Evolutionary conservation across 1,140 invertebrate species (phyloP).

Genomic region (Formica selysi): DNA sequence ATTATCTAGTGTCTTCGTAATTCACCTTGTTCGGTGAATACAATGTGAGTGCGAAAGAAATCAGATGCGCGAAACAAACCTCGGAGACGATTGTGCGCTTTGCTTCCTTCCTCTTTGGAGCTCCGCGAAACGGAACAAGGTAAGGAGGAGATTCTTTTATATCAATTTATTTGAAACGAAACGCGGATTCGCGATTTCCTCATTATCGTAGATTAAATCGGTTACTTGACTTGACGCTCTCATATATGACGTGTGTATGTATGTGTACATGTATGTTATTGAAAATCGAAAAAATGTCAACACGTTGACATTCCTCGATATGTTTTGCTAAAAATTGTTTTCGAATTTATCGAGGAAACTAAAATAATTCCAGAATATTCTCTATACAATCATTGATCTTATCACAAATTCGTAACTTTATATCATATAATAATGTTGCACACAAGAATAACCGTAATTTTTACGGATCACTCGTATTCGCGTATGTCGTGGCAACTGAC

Average conservation of each 20-base stretch:
- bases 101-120: background rate
- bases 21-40: conserved; percentile 4
- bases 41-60: conserved; percentile 46
- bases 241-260: too few relatives aligned
- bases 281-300: background rate
- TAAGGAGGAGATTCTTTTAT: background rate
- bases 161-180: background rate
- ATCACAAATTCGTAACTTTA: background rate
- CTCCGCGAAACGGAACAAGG: background rate
- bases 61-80: background rate
- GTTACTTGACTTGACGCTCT: background rate
- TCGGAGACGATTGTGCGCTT: conserved; percentile 15
- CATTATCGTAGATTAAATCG: background rate
- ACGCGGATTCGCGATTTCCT: background rate
- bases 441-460: background rate
- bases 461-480: background rate
- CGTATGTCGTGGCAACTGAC: too few relatives aligned
- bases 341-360: background rate
- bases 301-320: background rate
- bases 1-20: background rate
- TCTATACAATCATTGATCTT: background rate
- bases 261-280: background rate
- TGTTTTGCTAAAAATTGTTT: background rate
- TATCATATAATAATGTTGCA: background rate
- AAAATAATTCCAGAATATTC: background rate